phyloP scores from a whole-genome alignment of 1,140 invertebrate genomes.

The Rhagoletis zephyria region DNA sequence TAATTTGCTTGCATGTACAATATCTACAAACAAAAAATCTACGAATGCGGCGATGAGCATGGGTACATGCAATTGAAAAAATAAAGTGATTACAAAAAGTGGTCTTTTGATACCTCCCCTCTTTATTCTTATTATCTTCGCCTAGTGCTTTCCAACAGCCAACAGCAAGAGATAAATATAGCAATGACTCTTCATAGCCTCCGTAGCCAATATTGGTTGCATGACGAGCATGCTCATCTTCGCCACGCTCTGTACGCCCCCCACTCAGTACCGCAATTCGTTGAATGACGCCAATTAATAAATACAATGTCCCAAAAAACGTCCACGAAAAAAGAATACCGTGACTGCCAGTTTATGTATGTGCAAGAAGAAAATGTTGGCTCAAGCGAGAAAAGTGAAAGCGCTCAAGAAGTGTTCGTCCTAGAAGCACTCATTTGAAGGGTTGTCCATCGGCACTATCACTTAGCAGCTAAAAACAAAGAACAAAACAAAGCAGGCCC shows the following conservation, averaged over 20 bases:
- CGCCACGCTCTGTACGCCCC: neutral
- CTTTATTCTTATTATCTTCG: no score
- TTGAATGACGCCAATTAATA: conserved; percentile 34
- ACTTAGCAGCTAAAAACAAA: neutral
- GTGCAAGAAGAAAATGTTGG: neutral
- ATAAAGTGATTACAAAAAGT: conserved; percentile 5
- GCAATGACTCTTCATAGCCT: no score
- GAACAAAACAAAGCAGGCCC: neutral
- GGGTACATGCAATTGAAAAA: neutral
- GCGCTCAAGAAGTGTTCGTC: neutral
- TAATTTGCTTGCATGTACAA: conserved; percentile 65
- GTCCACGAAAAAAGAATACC: neutral
- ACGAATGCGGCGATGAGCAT: neutral
- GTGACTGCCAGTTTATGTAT: neutral
- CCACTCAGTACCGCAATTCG: neutral
- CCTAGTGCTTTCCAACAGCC: neutral
- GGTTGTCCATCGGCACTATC: neutral
- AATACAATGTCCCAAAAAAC: neutral
- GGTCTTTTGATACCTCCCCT: neutral
- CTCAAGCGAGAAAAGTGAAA: neutral
- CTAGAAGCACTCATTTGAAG: neutral
- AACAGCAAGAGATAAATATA: no score
- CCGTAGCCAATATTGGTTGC: no score
- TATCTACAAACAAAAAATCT: conserved; percentile 58
- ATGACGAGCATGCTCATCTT: neutral